These are phyloP conservation scores for Tychaedon coryphoeus DNA, from an alignment of 2,113 vertebrate genomes.

Conservation along the genomic window DNA sequence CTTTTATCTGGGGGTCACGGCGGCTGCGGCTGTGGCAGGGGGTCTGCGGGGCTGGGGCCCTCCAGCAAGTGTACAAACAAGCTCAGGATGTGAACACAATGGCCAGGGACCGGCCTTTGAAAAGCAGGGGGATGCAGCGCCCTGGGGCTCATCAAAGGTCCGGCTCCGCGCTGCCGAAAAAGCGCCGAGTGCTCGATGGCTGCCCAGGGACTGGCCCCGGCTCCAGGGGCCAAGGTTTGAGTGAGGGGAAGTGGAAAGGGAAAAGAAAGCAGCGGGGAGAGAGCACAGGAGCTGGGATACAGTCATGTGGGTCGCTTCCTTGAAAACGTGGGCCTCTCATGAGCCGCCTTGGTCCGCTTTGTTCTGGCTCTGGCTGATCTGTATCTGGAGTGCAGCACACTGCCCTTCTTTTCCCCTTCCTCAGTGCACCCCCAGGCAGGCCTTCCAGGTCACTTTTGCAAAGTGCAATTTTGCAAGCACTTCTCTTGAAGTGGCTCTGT, in stretches of 20 bases:
- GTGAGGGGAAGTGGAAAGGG: neutral
- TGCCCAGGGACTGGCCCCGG: neutral
- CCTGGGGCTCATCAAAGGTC: slow-evolving; percentile 33
- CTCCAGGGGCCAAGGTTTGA: neutral
- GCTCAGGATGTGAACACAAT: slow-evolving; percentile 60
- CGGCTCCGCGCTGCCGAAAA: accelerated
- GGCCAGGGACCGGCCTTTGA: neutral
- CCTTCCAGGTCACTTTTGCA: neutral
- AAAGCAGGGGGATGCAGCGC: neutral
- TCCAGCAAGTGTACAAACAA: neutral
- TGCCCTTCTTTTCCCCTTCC: neutral
- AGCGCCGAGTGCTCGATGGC: neutral
- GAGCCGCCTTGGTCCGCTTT: accelerated
- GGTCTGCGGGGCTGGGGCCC: neutral
- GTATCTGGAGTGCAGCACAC: neutral
- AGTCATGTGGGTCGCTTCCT: neutral
- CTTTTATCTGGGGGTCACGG: slow-evolving; percentile 4
- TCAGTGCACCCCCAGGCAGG: neutral
- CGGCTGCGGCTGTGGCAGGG: neutral
- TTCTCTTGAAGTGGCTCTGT: neutral
- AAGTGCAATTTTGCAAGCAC: neutral
- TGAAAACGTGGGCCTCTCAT: neutral
- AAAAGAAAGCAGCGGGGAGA: neutral
- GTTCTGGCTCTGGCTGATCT: neutral
- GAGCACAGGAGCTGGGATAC: neutral